Conservation (phyloP, 2,888 invertebrate species). For the Sinohyriopsis cumingii region DNA sequence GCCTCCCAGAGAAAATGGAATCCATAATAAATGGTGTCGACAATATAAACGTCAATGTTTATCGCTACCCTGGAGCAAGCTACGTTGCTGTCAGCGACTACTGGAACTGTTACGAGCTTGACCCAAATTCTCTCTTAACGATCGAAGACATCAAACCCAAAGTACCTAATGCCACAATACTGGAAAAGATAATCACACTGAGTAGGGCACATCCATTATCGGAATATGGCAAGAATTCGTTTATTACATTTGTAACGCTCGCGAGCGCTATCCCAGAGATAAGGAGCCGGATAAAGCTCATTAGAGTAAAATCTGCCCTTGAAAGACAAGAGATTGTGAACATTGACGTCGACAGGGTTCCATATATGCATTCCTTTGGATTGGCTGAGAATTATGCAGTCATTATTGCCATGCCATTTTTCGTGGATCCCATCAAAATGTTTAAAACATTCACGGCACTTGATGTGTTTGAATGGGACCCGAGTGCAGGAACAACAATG, state of each 20-base stretch:
- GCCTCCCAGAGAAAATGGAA: conserved; percentile 12
- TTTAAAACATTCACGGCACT: conserved; percentile 45
- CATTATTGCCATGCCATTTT: conserved; percentile 57
- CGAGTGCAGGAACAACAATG: conserved; percentile 33
- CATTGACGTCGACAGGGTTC: conserved; percentile 48
- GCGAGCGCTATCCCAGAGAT: conserved; percentile 44
- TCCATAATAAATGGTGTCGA: conserved; percentile 37
- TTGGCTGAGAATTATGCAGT: conserved; percentile 54
- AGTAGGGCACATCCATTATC: conserved; percentile 63
- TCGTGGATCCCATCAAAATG: conserved; percentile 48
- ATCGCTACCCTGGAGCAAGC: conserved; percentile 20
- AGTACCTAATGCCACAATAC: conserved; percentile 7
- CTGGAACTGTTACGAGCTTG: conserved; percentile 45
- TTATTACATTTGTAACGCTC: conserved; percentile 52
- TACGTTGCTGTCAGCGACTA: conserved; percentile 45
- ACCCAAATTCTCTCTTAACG: conserved; percentile 16
- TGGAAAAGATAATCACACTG: conserved; percentile 40
- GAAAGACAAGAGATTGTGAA: conserved; percentile 52
- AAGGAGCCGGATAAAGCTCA: conserved; percentile 37
- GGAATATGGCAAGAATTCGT: conserved; percentile 47
- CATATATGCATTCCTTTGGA: conserved; percentile 66
- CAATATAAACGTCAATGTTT: conserved; percentile 50
- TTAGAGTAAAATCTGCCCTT: conserved; percentile 45
- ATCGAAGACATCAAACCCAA: conserved; percentile 13
- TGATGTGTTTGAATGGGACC: conserved; percentile 54